Base-by-base conservation (phyloP, 2,113 vertebrate species). In the Hipposideros armiger region DNA sequence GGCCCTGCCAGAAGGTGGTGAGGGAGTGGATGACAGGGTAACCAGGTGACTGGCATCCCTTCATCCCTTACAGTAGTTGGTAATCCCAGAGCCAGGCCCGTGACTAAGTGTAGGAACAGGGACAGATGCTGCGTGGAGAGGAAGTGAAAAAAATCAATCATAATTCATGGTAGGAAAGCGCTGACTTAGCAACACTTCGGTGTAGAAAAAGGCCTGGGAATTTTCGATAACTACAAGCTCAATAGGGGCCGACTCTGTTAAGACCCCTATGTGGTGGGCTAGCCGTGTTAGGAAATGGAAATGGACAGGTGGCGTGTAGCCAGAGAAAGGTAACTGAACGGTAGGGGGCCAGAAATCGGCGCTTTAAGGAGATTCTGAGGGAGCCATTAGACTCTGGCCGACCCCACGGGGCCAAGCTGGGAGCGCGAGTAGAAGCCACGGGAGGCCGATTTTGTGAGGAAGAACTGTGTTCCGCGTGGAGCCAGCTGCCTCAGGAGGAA, bases 1-100 rank as follows among this genome's bases (percentile, higher is more conserved):
- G 87, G 81, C 20, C 60, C 50, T 90, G 42, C 74, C 82, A 89
- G 50, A 88, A 93, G 82, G 28, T 84, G 76, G 22, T 62, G 36
- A 90, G 85, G 76, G 42, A 54, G 30, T 7, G 4, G 74, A 81
- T 84, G 74, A 70, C 10, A 17, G 73, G 91, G 64, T 24, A 60
- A 36, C 69, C 74, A 40, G 67, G 15, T 45, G n/a, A 42, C 60
- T 58, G 81, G 58, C 32, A 32, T n/a, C 69, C 62, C 42, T 80
- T 19, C 62, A n/a, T 40, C 36, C 80, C 50, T 83, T 62, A 42
- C 11, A 77, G 70, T 47, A 58, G 5, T 52, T 72, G 90, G 69
- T 81, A 80, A n/a, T 62, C 36, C 45, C 58, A 76, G 72, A 22
- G 32, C 60, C 77, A 54, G 89, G 58, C 92, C 64, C 50, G 0